These are phyloP conservation scores for Limosa lapponica DNA, from an alignment of 2,797 vertebrate genomes.

Conservation along the genomic window DNA sequence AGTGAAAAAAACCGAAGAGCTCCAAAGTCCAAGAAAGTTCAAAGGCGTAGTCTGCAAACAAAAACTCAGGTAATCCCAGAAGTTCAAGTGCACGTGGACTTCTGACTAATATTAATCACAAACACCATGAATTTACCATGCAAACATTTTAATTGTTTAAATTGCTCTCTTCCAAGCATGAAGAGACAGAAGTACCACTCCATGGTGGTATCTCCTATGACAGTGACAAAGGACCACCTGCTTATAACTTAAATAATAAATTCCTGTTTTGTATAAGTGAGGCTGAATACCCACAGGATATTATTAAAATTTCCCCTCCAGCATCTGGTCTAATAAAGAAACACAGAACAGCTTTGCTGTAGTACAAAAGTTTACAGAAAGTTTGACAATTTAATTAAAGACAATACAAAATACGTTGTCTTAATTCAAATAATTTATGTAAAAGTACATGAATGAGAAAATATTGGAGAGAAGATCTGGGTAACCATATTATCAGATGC, in stretches of 20 bases:
- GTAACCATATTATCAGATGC: not conserved
- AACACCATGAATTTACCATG: not conserved
- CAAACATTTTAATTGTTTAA: conserved; percentile 36
- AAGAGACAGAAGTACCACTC: conserved; percentile 10
- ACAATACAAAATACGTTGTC: conserved; percentile 57
- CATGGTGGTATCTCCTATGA: not conserved
- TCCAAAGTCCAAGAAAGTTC: not conserved
- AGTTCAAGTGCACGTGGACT: not conserved
- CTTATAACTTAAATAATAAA: not conserved
- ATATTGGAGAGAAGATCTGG: not conserved
- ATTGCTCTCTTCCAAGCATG: not conserved
- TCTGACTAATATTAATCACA: not conserved
- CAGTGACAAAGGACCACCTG: not conserved
- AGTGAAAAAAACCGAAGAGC: not conserved
- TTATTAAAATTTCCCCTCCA: conserved; percentile 48
- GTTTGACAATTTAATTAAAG: conserved; percentile 55
- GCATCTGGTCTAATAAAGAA: conserved; percentile 64
- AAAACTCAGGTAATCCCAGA: not conserved
- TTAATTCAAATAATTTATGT: conserved; percentile 54
- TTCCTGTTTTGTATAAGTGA: conserved; percentile 11
- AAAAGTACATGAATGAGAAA: conserved; percentile 57
- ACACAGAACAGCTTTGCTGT: conserved; percentile 55
- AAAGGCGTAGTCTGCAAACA: not conserved
- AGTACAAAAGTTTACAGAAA: conserved; percentile 64
- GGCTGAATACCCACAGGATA: conserved; percentile 59